Evolutionary conservation across 2,888 invertebrate genomes (phyloP), one percentile per base, ranked within the genome.

Genomic region (Allophyes oxyacanthae): DNA sequence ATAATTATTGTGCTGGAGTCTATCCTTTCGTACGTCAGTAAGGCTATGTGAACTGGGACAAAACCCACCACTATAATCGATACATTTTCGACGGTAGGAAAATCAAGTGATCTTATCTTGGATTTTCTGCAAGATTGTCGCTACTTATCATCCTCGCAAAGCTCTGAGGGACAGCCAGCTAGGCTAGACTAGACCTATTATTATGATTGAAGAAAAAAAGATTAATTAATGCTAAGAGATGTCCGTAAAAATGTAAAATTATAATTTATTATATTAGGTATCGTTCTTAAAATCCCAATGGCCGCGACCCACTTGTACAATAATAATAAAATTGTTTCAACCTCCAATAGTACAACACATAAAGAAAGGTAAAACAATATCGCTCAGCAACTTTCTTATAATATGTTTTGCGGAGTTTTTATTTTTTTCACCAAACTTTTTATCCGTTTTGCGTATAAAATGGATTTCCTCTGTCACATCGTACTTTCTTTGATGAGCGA

Each of bases 401-500:
- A 75, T 75, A 75, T 71, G 75, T 77, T 73, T 67, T 54, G 57
- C 68, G 44, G 50, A 71, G 59, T 75, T 70, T 72, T 73, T 73
- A 75, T 73, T 79, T 75, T n/a, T 65, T 59, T 55, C 61, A 60
- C 58, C 58, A 71, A 81, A 79, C 74, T 78, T 83, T 82, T 79
- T 76, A 84, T 81, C 78, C 70, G 75, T 79, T 83, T 82, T 78
- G 67, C 72, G 71, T 80, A 79, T 75, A 84, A 75, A 86, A 85
- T 81, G 82, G 81, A 82, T 82, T 83, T 81, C 75, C 67, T 70
- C 65, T 80, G 83, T 82, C 83, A 72, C 72, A 74, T 71, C 75
- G 75, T 77, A 81, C 78, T 84, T 82, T 78, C 75, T 78, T 82
- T 82, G 85, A 86, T 78, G 83, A 79, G 81, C 59, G 75, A 71